Evolutionary conservation across 2,888 invertebrate species (phyloP).

Genomic region (Drosophila pseudotakahashii): DNA sequence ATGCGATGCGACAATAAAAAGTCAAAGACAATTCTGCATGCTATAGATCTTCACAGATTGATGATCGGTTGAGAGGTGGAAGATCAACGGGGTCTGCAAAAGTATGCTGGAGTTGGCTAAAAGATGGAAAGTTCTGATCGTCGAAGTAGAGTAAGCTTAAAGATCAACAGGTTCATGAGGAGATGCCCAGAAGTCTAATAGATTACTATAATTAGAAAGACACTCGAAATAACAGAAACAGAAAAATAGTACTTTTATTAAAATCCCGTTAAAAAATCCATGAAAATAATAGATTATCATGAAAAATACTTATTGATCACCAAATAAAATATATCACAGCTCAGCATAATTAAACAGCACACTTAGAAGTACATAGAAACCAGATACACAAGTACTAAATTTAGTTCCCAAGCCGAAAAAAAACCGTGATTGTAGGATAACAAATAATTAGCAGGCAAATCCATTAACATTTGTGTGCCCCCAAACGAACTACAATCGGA

Average conservation of each 20-base stretch:
- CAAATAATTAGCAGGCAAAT: not conserved
- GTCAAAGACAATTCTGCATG: slow-evolving; percentile 7
- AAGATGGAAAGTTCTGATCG: slow-evolving; percentile 32
- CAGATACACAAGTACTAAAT: not conserved
- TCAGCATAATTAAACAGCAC: not conserved
- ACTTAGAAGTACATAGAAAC: too few species aligned
- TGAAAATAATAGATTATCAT: not conserved
- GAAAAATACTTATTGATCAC: not conserved
- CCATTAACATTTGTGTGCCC: not conserved
- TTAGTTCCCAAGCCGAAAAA: not conserved
- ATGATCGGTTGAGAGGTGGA: slow-evolving; percentile 14
- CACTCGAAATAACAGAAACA: too few species aligned
- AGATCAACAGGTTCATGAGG: slow-evolving; percentile 9
- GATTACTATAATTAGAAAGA: not conserved
- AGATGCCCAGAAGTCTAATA: not conserved
- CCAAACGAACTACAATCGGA: not conserved
- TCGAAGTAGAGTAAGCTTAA: not conserved
- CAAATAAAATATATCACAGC: not conserved
- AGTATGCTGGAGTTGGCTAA: slow-evolving; percentile 1
- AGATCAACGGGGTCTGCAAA: slow-evolving; percentile 7
- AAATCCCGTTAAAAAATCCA: not conserved
- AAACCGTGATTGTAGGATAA: not conserved
- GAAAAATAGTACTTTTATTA: too few species aligned
- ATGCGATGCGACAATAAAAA: slow-evolving; percentile 17
- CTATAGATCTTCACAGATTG: slow-evolving; percentile 1